A percentile compares a stretch with the other conserved stretches of the same genome.
Evolutionary conservation across 1,140 invertebrate species (phyloP).

Genomic region (Leptopilina clavipes): DNA sequence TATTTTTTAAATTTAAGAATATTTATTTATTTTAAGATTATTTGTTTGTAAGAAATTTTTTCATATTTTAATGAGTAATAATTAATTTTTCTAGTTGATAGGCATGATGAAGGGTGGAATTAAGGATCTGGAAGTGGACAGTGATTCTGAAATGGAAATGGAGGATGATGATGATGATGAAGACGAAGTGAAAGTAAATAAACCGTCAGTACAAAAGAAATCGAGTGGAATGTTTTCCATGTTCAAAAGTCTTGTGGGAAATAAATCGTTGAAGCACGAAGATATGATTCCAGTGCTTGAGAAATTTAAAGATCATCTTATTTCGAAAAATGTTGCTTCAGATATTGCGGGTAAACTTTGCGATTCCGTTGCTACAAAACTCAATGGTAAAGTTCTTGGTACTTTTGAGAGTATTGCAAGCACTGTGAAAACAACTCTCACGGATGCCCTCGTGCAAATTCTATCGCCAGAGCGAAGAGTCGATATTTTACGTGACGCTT

Average conservation of each 20-base stretch:
- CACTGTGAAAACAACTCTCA: slow-evolving; percentile 88
- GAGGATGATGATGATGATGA: slow-evolving; percentile 55
- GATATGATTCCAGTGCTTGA: slow-evolving; percentile 92
- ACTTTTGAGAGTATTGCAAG: slow-evolving; percentile 93
- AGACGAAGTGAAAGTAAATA: slow-evolving; percentile 59
- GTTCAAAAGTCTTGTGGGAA: slow-evolving; percentile 91
- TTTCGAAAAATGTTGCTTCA: slow-evolving; percentile 97
- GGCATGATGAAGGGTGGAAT: slow-evolving; percentile 89
- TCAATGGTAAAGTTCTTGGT: slow-evolving; percentile 95
- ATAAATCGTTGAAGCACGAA: slow-evolving; percentile 83
- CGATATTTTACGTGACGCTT: slow-evolving; percentile 96
- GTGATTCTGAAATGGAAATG: slow-evolving; percentile 74
- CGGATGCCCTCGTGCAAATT: slow-evolving; percentile 91
- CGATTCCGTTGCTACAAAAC: slow-evolving; percentile 92
- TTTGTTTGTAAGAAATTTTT: slow-evolving; percentile 4
- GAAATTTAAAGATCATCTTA: slow-evolving; percentile 97
- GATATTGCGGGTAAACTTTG: slow-evolving; percentile 97
- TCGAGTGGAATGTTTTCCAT: slow-evolving; percentile 84
- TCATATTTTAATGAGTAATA: background rate
- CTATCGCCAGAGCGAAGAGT: slow-evolving; percentile 95
- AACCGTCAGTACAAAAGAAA: slow-evolving; percentile 70
- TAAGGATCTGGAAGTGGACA: slow-evolving; percentile 78
- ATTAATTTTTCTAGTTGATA: slow-evolving; percentile 78
- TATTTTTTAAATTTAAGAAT: too few species aligned
- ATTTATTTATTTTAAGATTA: slow-evolving; percentile 14